Base-by-base conservation (phyloP, 2,888 invertebrate species). In the Sesia bembeciformis region DNA sequence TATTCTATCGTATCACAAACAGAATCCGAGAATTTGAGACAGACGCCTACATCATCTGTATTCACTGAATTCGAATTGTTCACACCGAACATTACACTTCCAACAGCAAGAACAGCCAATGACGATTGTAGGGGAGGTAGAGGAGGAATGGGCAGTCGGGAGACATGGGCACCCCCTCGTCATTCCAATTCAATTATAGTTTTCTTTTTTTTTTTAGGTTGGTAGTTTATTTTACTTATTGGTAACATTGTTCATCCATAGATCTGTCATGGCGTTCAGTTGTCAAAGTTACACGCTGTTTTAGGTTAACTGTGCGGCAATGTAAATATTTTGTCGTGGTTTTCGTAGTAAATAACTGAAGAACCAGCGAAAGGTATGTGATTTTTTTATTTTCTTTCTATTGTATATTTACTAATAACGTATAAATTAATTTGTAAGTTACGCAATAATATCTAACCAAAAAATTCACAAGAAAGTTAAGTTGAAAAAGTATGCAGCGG, bases 71-170 rank as follows among this genome's bases (percentile, higher is more conserved):
- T n/a, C n/a, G n/a, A n/a, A n/a, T n/a, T n/a, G n/a, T n/a, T n/a
- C n/a, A n/a, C n/a, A n/a, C n/a, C n/a, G n/a, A n/a, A n/a, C n/a
- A n/a, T n/a, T n/a, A n/a, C n/a, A n/a, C n/a, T n/a, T n/a, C n/a
- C n/a, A n/a, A n/a, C n/a, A n/a, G n/a, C n/a, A n/a, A n/a, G n/a
- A n/a, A n/a, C n/a, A n/a, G n/a, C n/a, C n/a, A n/a, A n/a, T n/a
- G n/a, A n/a, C n/a, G n/a, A n/a, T n/a, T n/a, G n/a, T n/a, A n/a
- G n/a, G n/a, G n/a, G n/a, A 53, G 54, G 56, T 58, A 58, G 58
- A 56, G 58, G 58, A 58, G 58, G 53, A 46, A 53, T 50, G 55
- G 58, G 55, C 56, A 56, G 58, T 55, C 41, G 58, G 55, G 56
- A 58, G 56, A 54, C 54, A 53, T 57, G 55, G 56, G 58, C 55